These are phyloP conservation scores for Turnix velox DNA, from an alignment of 2,113 vertebrate genomes.

Conservation along the genomic window DNA sequence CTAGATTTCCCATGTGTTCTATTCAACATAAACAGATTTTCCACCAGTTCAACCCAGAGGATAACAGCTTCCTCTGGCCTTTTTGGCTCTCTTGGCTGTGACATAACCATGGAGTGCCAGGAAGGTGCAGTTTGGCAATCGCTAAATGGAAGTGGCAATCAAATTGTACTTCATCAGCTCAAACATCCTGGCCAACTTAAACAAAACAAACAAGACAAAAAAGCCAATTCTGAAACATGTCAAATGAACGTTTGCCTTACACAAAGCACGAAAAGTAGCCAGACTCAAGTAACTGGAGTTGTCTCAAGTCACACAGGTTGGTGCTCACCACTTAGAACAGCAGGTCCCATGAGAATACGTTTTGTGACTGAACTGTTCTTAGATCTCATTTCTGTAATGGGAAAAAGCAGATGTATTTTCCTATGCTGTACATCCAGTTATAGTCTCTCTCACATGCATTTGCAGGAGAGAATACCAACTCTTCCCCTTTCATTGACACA, in stretches of 20 bases:
- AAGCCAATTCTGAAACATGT: neutral
- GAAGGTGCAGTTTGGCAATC: neutral
- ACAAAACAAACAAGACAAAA: neutral
- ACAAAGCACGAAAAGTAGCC: neutral
- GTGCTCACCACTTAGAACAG: neutral
- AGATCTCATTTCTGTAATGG: neutral
- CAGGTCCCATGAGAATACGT: neutral
- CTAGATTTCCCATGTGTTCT: neutral
- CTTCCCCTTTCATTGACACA: neutral
- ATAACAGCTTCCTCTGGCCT: neutral
- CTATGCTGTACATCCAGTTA: neutral
- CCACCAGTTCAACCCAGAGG: neutral
- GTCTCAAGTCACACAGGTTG: neutral
- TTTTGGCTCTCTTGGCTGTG: neutral
- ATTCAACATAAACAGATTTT: neutral
- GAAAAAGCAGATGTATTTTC: neutral
- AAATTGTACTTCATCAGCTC: neutral
- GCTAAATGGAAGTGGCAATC: neutral
- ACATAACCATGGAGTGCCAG: accelerated
- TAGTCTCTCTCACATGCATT: neutral
- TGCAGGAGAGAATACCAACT: neutral
- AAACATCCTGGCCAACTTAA: neutral
- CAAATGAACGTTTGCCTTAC: neutral
- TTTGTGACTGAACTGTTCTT: neutral
- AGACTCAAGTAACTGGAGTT: neutral